Evolutionary conservation across 2,888 invertebrate genomes (phyloP), one percentile per base, ranked within the genome.

Genomic region (Seira sanloemensis): DNA sequence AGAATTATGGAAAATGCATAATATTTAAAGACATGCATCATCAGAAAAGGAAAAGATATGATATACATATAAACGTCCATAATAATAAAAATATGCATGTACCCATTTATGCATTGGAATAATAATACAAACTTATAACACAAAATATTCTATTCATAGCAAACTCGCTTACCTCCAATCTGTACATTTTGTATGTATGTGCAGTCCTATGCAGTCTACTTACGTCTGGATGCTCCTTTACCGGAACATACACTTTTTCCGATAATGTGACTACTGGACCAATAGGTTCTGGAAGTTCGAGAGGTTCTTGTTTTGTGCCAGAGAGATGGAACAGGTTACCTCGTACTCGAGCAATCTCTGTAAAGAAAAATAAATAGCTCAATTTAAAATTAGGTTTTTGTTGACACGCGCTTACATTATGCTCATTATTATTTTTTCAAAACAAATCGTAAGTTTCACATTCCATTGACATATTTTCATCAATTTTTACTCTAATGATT

Each of bases 191-290:
- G 4, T 37, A 67, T 21, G n/a, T 2, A 67, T 12, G n/a, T n/a
- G n/a, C n/a, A n/a, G n/a, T n/a, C n/a, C n/a, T n/a, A n/a, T n/a
- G n/a, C n/a, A n/a, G n/a, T n/a, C 78, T 90, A 97, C 98, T 97
- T 93, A 99, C 98, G 93, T 99, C 99, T 94, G 99, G 99, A 93
- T 98, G 97, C 92, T 99, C 98, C 94, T 98, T 98, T 91, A 98
- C 98, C 91, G 99, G 99, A 91, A 99, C 99, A 93, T 98, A 99
- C 91, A 99, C 97, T 94, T 99, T 99, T 94, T 99, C 99, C 93
- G 98, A 97, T 91, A 97, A 94, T 91, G 97, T 97, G 90, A 96
- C 95, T 91, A 97, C 94, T 91, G 96, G 94, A 89, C 98, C 98
- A 90, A 97, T 96, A 86, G 97, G 94, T 91, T 98, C 97, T 91